Percentiles rank a stretch among this genome's conserved stretches.
Evolutionary conservation across 2,113 vertebrate genomes (phyloP).

Genomic region (Chloroceryle aenea): DNA sequence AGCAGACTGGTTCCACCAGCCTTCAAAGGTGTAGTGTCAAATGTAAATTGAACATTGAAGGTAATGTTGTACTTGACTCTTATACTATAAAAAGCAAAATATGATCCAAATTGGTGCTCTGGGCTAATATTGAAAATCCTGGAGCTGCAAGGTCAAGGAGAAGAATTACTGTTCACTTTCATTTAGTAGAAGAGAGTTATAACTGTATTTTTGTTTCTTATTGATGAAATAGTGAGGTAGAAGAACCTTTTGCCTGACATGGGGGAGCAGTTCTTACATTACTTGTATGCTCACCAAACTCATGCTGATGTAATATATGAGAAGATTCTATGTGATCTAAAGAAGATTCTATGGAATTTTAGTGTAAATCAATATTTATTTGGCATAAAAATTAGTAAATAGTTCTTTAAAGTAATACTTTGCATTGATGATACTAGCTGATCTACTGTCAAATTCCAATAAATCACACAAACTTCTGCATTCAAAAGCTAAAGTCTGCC

Average conservation of each 20-base stretch:
- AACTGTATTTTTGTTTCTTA: not conserved
- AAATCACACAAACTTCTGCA: not conserved
- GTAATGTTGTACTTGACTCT: not conserved
- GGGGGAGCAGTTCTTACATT: not conserved
- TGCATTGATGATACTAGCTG: not conserved
- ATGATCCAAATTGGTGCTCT: not conserved
- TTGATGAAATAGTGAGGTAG: not conserved
- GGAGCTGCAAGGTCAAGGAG: not conserved
- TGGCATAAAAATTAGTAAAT: not conserved
- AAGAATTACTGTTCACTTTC: not conserved
- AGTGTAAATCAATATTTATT: not conserved
- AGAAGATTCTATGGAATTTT: not conserved
- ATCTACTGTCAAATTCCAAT: not conserved
- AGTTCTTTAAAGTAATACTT: not conserved
- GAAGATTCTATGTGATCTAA: not conserved
- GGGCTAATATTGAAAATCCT: not conserved
- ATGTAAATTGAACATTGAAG: not conserved
- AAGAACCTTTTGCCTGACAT: not conserved
- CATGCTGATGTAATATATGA: not conserved
- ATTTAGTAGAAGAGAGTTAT: not conserved
- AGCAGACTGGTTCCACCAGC: not conserved
- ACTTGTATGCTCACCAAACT: not conserved
- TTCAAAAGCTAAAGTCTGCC: not conserved
- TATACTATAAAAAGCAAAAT: not conserved
- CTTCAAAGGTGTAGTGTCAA: not conserved